These are phyloP conservation scores for Enteromius paludinosus DNA, from an alignment of 2,797 vertebrate genomes.

Conservation along the genomic window DNA sequence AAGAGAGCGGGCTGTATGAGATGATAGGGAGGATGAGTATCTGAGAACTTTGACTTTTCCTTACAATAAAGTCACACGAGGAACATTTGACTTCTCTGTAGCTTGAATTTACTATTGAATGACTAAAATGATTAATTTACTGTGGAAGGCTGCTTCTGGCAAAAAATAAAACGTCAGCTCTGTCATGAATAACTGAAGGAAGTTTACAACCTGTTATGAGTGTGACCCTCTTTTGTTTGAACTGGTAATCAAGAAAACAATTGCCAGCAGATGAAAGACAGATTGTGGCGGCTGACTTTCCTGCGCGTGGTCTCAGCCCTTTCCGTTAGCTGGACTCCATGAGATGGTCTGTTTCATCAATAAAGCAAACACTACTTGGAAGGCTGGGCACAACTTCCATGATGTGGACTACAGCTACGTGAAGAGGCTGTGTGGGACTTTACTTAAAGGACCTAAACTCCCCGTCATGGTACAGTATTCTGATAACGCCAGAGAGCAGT, in stretches of 20 bases:
- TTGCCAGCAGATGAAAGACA: too few species aligned
- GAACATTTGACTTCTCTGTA: slow-evolving; percentile 36
- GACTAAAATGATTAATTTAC: neutral
- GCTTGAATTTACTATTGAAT: slow-evolving; percentile 18
- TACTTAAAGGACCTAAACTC: slow-evolving; percentile 87
- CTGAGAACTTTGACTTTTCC: slow-evolving; percentile 38
- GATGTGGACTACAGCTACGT: slow-evolving; percentile 86
- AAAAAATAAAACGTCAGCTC: neutral
- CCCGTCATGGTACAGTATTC: slow-evolving; percentile 83
- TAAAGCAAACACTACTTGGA: slow-evolving; percentile 93
- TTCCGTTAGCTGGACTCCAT: slow-evolving; percentile 68
- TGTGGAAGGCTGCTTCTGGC: slow-evolving; percentile 4
- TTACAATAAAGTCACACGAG: slow-evolving; percentile 47
- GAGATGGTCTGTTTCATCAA: slow-evolving; percentile 93
- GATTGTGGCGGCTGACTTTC: slow-evolving; percentile 80
- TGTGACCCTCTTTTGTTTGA: slow-evolving; percentile 46
- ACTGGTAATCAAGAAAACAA: slow-evolving; percentile 40
- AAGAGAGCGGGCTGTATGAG: slow-evolving; percentile 40
- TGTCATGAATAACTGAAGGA: slow-evolving; percentile 26
- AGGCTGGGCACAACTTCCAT: slow-evolving; percentile 93
- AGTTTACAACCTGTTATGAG: slow-evolving; percentile 14
- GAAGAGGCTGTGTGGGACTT: slow-evolving; percentile 87
- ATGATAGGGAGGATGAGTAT: slow-evolving; percentile 36
- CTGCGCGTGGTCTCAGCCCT: slow-evolving; percentile 79
- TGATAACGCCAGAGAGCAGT: slow-evolving; percentile 81